Conservation (phyloP, 2,888 invertebrate species). For the Hypercompe scribonia region DNA sequence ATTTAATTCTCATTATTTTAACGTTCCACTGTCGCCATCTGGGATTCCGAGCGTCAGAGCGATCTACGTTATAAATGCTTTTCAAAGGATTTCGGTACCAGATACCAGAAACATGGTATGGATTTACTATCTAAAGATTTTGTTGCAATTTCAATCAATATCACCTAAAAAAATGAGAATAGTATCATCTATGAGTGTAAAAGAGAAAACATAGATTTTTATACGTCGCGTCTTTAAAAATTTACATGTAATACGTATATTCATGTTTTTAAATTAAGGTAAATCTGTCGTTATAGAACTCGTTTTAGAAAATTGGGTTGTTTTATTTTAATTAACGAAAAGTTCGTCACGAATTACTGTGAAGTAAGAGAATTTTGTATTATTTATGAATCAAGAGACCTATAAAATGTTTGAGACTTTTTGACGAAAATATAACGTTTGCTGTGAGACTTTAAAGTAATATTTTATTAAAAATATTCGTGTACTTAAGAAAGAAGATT, state of each 20-base stretch:
- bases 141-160: no score
- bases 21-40: background rate
- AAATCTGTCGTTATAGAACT: constrained; percentile 12
- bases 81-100: background rate
- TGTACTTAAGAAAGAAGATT: background rate
- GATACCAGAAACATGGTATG: background rate
- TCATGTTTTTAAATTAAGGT: constrained; percentile 21
- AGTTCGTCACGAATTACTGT: constrained; percentile 1
- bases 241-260: constrained; percentile 13
- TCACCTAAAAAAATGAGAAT: no score
- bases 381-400: background rate
- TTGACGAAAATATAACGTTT: background rate
- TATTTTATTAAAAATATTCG: background rate
- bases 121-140: no score
- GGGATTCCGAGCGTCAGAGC: background rate
- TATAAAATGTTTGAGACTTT: background rate
- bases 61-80: background rate
- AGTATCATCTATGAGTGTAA: background rate
- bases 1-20: background rate
- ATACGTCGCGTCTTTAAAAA: constrained; percentile 14
- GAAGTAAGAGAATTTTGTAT: background rate
- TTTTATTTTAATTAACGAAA: constrained; percentile 20
- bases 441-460: background rate
- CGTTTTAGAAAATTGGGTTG: constrained; percentile 13
- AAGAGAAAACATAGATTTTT: constrained; percentile 3